Conservation (phyloP, 2,888 invertebrate species). For the Acleris emargana region DNA sequence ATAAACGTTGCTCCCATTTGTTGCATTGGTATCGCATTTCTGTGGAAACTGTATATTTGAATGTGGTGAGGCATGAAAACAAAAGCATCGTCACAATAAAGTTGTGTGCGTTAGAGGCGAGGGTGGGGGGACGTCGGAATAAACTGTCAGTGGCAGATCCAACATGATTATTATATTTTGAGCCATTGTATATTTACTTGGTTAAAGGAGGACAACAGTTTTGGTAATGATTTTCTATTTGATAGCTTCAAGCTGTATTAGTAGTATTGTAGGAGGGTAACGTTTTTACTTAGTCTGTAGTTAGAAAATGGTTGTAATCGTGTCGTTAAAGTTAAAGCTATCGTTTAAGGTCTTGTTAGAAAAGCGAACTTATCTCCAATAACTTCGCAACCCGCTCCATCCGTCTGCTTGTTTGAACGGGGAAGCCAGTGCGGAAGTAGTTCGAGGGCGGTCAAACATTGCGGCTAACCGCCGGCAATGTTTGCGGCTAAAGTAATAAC, state of each 20-base stretch:
- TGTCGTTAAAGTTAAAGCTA: too few relatives aligned
- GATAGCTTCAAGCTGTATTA: too few relatives aligned
- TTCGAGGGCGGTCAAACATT: constrained; percentile 2
- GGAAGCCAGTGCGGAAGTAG: constrained; percentile 7
- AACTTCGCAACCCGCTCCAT: constrained; percentile 3
- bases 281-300: too few relatives aligned
- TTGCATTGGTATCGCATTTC: neutral
- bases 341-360: neutral
- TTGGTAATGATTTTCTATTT: too few relatives aligned
- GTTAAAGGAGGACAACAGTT: neutral
- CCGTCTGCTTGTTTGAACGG: constrained; percentile 18
- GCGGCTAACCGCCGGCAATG: constrained; percentile 1
- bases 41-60: neutral
- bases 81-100: constrained; percentile 3
- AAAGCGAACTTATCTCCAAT: neutral
- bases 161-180: constrained; percentile 38
- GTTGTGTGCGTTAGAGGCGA: constrained; percentile 16
- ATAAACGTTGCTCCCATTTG: neutral
- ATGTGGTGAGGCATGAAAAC: neutral
- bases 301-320: neutral
- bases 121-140: constrained; percentile 20
- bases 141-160: constrained; percentile 42
- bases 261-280: too few relatives aligned
- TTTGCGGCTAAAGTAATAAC: constrained; percentile 1
- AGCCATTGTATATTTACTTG: neutral